These are phyloP conservation scores for Amniataba percoides DNA, from an alignment of 2,797 vertebrate genomes.

Conservation along the genomic window DNA sequence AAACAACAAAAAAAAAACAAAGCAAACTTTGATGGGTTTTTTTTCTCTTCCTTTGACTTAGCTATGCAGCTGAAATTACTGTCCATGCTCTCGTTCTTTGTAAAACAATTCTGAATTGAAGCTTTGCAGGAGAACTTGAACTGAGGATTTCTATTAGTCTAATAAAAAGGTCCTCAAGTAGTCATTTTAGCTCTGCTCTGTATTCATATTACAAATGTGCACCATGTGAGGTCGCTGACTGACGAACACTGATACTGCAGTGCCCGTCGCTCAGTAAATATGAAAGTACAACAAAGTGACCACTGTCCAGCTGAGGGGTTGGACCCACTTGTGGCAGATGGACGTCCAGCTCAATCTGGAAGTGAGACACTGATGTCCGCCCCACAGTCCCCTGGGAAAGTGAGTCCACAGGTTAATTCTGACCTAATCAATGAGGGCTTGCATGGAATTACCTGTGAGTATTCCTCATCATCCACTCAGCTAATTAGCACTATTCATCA, in stretches of 20 bases:
- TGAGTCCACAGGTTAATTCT: conserved; percentile 63
- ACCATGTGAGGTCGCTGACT: background rate
- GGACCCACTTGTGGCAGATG: conserved; percentile 27
- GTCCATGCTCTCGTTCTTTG: background rate
- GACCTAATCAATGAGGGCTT: conserved; percentile 68
- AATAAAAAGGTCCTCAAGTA: background rate
- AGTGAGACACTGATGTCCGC: conserved; percentile 40
- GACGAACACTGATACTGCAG: background rate
- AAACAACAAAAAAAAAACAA: no score
- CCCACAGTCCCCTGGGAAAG: conserved; percentile 33
- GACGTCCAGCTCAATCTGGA: conserved; percentile 44
- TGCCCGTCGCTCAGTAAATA: background rate
- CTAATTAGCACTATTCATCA: conserved; percentile 79
- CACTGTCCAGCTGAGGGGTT: background rate
- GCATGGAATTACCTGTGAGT: conserved; percentile 71
- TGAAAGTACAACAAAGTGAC: conserved; percentile 27
- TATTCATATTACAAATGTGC: background rate
- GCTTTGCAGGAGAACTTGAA: no score
- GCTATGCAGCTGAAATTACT: background rate
- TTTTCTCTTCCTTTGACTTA: background rate
- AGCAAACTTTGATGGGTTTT: background rate
- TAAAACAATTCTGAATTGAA: no score
- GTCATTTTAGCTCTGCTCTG: background rate
- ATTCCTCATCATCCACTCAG: conserved; percentile 70
- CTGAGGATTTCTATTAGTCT: background rate